Evolutionary conservation across 2,888 invertebrate species (phyloP).

Genomic region (Tenthredo notha): DNA sequence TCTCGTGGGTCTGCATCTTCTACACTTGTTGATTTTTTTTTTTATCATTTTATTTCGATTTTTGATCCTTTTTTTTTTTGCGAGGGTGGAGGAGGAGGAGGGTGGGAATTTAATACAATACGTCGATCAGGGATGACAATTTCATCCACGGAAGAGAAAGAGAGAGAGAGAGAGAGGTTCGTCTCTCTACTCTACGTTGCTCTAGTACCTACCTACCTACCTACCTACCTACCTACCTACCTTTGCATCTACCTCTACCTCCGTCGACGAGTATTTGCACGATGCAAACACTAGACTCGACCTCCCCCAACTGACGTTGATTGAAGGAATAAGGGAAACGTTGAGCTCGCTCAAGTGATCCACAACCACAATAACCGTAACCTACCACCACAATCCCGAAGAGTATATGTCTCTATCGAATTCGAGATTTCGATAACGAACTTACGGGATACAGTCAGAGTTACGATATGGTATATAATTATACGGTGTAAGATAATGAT

Average conservation of each 20-base stretch:
- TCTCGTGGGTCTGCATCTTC: not conserved
- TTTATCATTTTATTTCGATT: too few relatives aligned
- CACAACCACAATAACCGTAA: not conserved
- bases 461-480: not conserved
- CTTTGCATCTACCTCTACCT: not conserved
- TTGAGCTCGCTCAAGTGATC: constrained; percentile 68
- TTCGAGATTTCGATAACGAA: not conserved
- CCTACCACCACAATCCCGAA: not conserved
- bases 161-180: not conserved
- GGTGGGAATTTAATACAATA: too few relatives aligned
- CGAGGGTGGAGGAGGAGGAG: too few relatives aligned
- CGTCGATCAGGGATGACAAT: not conserved
- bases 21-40: not conserved
- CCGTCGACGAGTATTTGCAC: constrained; percentile 73
- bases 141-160: not conserved
- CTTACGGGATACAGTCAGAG: not conserved
- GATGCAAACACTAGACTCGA: constrained; percentile 76
- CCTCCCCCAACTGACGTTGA: constrained; percentile 78
- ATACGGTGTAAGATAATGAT: not conserved
- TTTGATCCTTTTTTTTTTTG: too few relatives aligned
- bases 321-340: constrained; percentile 78
- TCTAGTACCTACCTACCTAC: not conserved
- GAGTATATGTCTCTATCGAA: not conserved
- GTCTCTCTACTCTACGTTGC: not conserved
- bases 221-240: not conserved